Evolutionary conservation across 1,140 invertebrate species (phyloP).

Genomic region (Platorchestia sp.): DNA sequence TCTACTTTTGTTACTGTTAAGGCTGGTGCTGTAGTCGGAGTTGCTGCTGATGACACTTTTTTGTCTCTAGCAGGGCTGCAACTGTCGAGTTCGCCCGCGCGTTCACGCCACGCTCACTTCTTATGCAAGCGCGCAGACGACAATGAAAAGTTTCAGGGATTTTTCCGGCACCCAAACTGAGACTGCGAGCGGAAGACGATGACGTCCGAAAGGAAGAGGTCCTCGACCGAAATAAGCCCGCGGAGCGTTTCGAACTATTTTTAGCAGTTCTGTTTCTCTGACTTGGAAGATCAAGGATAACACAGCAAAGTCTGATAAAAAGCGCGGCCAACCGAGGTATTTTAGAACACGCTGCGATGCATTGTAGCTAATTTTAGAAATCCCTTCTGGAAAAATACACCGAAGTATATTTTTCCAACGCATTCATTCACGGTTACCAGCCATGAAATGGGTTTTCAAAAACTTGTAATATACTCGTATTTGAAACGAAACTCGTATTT

Average conservation of each 20-base stretch:
- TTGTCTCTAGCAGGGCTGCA: not conserved
- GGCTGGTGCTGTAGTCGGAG: too few relatives aligned
- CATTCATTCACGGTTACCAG: not conserved
- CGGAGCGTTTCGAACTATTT: not conserved
- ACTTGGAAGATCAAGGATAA: not conserved
- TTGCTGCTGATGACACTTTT: too few relatives aligned
- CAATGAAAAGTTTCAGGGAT: constrained; percentile 25
- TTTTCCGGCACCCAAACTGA: not conserved
- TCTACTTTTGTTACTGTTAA: not conserved
- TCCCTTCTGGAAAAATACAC: not conserved
- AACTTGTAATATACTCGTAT: not conserved
- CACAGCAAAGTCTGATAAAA: not conserved
- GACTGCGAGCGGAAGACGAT: not conserved
- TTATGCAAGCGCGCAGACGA: not conserved
- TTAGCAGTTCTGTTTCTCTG: not conserved
- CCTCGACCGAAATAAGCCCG: not conserved
- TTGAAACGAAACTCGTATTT: not conserved
- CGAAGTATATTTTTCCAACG: too few relatives aligned
- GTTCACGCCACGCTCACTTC: not conserved
- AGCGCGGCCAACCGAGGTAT: not conserved
- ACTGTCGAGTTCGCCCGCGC: not conserved
- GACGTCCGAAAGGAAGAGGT: constrained; percentile 28
- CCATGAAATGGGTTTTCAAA: too few relatives aligned
- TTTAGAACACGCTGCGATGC: not conserved
- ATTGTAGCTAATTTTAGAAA: not conserved